phyloP scores from a whole-genome alignment of 2,888 invertebrate genomes.

The Pyrrhia umbra region DNA sequence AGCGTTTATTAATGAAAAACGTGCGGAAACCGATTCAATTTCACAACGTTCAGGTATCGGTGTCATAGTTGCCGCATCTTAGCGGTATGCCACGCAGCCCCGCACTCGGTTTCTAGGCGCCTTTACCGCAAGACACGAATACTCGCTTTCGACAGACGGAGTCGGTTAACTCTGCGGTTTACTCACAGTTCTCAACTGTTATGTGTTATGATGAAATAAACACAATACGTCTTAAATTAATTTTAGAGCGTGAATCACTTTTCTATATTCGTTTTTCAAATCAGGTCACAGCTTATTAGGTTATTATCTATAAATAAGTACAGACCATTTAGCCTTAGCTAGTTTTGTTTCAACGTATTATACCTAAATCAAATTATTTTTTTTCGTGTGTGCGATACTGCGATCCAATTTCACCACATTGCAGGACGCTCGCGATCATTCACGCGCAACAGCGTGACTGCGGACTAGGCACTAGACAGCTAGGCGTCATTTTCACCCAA shows the following conservation, averaged over 20 bases:
- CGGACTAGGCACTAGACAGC: constrained; percentile 6
- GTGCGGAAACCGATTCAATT: constrained; percentile 47
- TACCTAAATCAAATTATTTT: no score
- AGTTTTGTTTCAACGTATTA: no score
- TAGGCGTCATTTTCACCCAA: constrained; percentile 26
- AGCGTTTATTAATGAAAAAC: constrained; percentile 48
- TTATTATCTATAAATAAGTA: no score
- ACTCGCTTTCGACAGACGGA: constrained; percentile 57
- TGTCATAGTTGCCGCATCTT: constrained; percentile 59
- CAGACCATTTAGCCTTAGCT: no score
- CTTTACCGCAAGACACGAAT: constrained; percentile 62
- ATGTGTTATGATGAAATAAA: constrained; percentile 35
- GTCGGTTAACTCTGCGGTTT: constrained; percentile 57
- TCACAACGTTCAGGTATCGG: constrained; percentile 53
- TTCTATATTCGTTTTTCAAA: no score
- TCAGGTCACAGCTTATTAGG: no score
- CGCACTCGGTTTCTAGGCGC: constrained; percentile 58
- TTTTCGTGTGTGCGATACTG: not conserved
- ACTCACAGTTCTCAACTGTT: constrained; percentile 41
- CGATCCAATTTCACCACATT: not conserved
- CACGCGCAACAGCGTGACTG: constrained; percentile 34
- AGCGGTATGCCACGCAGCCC: constrained; percentile 50
- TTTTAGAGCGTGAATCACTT: constrained; percentile 3
- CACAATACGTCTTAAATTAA: not conserved
- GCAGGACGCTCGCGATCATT: constrained; percentile 24